Evolutionary conservation across 2,797 vertebrate species (phyloP), one percentile per base, ranked within the genome.

Genomic region (Glyptemys insculpta): DNA sequence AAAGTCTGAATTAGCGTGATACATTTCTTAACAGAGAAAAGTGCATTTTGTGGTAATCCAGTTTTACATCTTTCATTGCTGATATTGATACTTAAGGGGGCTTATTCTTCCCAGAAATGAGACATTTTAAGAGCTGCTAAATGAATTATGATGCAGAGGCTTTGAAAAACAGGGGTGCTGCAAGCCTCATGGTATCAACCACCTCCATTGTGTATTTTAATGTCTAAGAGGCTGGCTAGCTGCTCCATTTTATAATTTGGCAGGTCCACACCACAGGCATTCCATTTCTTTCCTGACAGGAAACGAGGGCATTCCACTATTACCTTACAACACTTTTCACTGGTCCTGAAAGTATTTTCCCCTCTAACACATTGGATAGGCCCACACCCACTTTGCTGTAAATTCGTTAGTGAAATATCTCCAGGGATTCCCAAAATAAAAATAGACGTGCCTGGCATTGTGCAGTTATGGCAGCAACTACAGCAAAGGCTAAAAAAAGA

Each of bases 401-500:
- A 25, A 50, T 87, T 50, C 49, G 92, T 87, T 56, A 53, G 34
- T 93, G 59, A 89, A 90, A 49, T 47, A 79, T 49, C 31, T 86
- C 81, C 47, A 18, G 10, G 52, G 91, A 87, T n/a, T 34, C 84
- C 52, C 44, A 81, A 72, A 79, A 56, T 54, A 83, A 76, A 87
- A 44, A 52, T 5, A 54, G 83, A 5, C 62, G 5, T n/a, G 37
- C 14, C 92, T 80, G 15, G 84, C 59, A 47, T 3, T 74, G 65
- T 23, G 37, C 21, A n/a, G 34, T 49, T 59, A 29, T 7, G 87
- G 41, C 53, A 91, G 4, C 88, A 86, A 78, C 23, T 91, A 79
- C 9, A 88, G 47, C 49, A 88, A 94, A 86, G 92, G 90, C 96
- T 96, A 93, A 94, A 92, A 92, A 91, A 78, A 93, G 37, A 72